Evolutionary conservation across 1,140 invertebrate species (phyloP).

Genomic region (Laodelphax striatellus): DNA sequence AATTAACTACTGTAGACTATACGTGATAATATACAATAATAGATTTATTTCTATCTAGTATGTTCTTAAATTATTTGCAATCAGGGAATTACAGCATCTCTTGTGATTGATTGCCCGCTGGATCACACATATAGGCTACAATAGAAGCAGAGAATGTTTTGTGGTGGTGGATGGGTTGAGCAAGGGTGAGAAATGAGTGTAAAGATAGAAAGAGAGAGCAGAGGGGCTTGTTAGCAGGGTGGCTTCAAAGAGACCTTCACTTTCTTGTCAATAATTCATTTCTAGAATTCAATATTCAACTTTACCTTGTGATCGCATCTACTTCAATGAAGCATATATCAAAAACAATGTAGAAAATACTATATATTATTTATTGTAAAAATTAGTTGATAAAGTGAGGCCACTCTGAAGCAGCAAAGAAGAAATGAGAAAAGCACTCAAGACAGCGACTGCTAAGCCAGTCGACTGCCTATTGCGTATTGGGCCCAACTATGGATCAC

Average conservation of each 20-base stretch:
- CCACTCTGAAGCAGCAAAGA: slow-evolving; percentile 14
- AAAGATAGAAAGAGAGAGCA: slow-evolving; percentile 19
- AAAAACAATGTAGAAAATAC: neutral
- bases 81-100: too few relatives aligned
- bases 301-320: neutral
- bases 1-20: too few relatives aligned
- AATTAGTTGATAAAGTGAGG: neutral
- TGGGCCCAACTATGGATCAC: neutral
- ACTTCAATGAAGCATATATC: neutral
- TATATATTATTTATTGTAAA: neutral
- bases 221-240: slow-evolving; percentile 26
- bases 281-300: slow-evolving; percentile 3
- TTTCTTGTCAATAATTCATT: too few relatives aligned
- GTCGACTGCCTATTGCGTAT: neutral
- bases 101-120: too few relatives aligned
- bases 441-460: neutral
- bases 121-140: neutral
- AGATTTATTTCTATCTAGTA: too few relatives aligned
- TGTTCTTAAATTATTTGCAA: too few relatives aligned
- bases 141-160: neutral
- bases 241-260: slow-evolving; percentile 3
- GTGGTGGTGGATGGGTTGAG: neutral
- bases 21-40: too few relatives aligned
- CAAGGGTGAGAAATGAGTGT: slow-evolving; percentile 1
- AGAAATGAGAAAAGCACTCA: slow-evolving; percentile 8